These are phyloP conservation scores for Danio choprae DNA, from an alignment of 2,797 vertebrate species.

Conservation along the genomic window DNA sequence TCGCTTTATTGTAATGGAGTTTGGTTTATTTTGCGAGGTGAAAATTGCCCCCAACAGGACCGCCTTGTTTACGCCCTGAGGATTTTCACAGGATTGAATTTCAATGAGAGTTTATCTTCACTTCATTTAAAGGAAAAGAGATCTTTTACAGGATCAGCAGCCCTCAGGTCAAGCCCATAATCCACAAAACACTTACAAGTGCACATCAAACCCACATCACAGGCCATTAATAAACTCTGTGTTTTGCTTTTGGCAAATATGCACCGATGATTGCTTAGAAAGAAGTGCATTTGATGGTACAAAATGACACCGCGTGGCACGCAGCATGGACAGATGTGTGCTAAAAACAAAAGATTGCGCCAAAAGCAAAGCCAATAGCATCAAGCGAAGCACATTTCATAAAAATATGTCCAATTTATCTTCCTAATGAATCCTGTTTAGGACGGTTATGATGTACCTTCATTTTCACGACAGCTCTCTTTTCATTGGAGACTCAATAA, in stretches of 20 bases:
- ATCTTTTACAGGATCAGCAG: conserved; percentile 49
- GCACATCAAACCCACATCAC: conserved; percentile 54
- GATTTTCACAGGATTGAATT: conserved; percentile 64
- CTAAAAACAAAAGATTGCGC: background rate
- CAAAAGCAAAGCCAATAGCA: background rate
- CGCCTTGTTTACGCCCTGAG: conserved; percentile 63
- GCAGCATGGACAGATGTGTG: background rate
- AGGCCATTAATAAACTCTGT: conserved; percentile 33
- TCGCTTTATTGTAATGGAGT: conserved; percentile 59
- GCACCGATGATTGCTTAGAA: conserved; percentile 2
- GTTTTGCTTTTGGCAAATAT: conserved; percentile 35
- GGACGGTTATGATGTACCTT: background rate
- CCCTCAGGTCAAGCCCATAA: conserved; percentile 56
- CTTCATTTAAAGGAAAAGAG: conserved; percentile 55
- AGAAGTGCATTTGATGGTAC: background rate
- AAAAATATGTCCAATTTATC: background rate
- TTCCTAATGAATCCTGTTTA: background rate
- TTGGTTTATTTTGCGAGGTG: conserved; percentile 63
- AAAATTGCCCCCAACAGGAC: conserved; percentile 61
- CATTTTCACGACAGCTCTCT: background rate
- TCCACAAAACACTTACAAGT: conserved; percentile 50
- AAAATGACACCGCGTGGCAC: background rate
- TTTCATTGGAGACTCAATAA: background rate
- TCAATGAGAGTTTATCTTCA: conserved; percentile 63
- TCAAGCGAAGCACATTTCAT: background rate